Percentiles rank a stretch among this genome's conserved stretches.
Evolutionary conservation across 2,113 vertebrate genomes (phyloP).

Genomic region (Corvus cornix): DNA sequence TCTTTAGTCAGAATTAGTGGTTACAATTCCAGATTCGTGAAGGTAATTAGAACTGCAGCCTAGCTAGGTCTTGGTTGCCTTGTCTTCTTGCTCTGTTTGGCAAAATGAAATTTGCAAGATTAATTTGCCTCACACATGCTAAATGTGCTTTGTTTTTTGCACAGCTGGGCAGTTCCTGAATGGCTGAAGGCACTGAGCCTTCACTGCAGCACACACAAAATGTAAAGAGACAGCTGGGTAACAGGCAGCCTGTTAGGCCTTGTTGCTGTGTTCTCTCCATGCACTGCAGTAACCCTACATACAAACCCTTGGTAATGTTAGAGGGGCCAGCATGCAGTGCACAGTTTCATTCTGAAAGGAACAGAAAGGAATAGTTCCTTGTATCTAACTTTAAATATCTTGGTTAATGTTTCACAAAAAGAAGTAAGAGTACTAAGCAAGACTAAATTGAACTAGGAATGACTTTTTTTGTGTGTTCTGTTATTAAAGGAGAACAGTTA

Average conservation of each 20-base stretch:
- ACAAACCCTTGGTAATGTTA: background rate
- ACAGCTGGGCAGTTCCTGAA: background rate
- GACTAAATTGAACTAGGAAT: background rate
- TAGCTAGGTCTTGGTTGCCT: background rate
- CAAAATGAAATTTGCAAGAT: background rate
- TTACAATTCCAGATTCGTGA: background rate
- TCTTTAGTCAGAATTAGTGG: background rate
- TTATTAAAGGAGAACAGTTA: conserved; percentile 1
- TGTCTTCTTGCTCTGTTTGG: background rate
- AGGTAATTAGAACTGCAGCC: background rate
- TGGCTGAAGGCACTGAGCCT: background rate
- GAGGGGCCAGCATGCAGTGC: background rate
- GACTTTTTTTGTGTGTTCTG: background rate
- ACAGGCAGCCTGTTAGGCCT: background rate
- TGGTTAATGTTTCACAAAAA: background rate
- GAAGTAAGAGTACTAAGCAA: background rate
- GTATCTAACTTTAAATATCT: background rate
- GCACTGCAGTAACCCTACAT: background rate
- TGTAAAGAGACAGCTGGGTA: background rate
- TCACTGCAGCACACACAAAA: background rate
- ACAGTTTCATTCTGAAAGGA: background rate
- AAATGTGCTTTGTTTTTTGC: conserved; percentile 1
- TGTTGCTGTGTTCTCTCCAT: background rate
- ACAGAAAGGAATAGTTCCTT: background rate
- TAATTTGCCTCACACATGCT: background rate